phyloP scores from a whole-genome alignment of 2,113 vertebrate genomes.

The Leptocoma aspasia region DNA sequence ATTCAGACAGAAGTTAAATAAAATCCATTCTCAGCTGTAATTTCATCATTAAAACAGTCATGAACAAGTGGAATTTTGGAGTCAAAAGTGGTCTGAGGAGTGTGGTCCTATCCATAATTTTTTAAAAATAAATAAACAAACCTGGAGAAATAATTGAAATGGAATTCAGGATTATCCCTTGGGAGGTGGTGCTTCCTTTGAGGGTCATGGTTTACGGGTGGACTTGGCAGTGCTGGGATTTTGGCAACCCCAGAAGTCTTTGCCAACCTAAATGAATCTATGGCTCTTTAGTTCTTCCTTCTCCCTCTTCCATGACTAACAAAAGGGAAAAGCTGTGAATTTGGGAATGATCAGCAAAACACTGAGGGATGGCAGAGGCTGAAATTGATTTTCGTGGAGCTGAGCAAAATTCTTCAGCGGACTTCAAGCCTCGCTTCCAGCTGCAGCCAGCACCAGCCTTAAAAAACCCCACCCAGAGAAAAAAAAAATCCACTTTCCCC shows the following conservation, averaged over 20 bases:
- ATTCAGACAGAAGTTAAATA: not conserved
- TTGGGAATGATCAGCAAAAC: not conserved
- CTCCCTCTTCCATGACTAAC: not conserved
- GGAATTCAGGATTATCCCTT: not conserved
- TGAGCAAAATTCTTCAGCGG: not conserved
- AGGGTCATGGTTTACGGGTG: not conserved
- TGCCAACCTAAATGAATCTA: not conserved
- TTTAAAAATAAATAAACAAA: not conserved
- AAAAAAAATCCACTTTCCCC: not conserved
- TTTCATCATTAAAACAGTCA: not conserved
- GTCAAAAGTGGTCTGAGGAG: not conserved
- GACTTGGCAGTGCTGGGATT: not conserved
- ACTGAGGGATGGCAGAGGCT: not conserved
- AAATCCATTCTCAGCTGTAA: not conserved
- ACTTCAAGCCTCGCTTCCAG: not conserved
- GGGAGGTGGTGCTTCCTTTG: not conserved
- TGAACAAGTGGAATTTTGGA: not conserved
- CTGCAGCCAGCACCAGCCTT: rapidly evolving
- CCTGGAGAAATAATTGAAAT: not conserved
- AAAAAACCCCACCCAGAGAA: not conserved
- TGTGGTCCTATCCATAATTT: not conserved
- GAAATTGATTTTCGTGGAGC: not conserved
- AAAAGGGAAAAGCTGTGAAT: not conserved
- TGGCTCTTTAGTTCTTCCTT: not conserved
- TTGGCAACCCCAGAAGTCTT: not conserved